Conservation (phyloP, 2,113 vertebrate species). For the Dromaius novaehollandiae region DNA sequence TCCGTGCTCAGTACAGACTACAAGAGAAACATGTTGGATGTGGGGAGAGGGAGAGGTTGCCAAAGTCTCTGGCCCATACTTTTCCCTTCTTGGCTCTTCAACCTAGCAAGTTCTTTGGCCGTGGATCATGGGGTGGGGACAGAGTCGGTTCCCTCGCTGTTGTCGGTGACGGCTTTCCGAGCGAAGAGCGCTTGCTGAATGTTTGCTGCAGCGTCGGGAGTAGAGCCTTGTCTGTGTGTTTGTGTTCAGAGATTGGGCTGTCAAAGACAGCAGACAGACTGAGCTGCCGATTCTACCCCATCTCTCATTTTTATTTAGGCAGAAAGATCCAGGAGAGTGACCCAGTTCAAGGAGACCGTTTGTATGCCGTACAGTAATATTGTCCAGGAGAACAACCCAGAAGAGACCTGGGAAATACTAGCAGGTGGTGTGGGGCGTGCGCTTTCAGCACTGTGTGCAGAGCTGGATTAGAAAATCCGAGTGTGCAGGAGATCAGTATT, state of each 20-base stretch:
- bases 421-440: accelerated
- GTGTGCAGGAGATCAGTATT: too few species aligned
- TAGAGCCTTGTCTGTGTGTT: not conserved
- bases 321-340: not conserved
- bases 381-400: not conserved
- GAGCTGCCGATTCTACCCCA: not conserved
- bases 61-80: not conserved
- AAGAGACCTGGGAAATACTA: accelerated
- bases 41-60: not conserved
- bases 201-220: too few species aligned
- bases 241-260: accelerated
- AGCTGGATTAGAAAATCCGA: too few species aligned
- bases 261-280: not conserved
- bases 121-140: not conserved
- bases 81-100: not conserved
- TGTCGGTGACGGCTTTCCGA: not conserved
- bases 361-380: accelerated
- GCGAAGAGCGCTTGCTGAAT: not conserved
- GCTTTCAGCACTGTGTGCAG: accelerated
- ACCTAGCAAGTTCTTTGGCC: not conserved
- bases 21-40: not conserved
- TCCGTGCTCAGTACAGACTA: not conserved
- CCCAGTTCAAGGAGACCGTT: accelerated
- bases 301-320: not conserved
- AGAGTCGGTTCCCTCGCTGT: not conserved